phyloP scores from a whole-genome alignment of 2,113 vertebrate genomes.

The Clarias macrocephalus region DNA sequence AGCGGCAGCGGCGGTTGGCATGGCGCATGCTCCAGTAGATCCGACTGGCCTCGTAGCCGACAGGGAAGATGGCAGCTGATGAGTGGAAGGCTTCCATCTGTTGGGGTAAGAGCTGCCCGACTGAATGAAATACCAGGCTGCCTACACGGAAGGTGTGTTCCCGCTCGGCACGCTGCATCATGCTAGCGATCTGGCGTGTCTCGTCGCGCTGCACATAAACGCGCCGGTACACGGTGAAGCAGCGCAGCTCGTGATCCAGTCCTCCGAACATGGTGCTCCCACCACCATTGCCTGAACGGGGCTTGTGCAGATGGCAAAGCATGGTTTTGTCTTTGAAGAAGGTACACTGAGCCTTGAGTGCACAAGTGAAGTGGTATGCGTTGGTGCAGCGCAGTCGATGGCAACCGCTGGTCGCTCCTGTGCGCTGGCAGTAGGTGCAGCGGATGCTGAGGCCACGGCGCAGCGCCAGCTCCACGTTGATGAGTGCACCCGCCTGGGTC shows the following conservation, averaged over 20 bases:
- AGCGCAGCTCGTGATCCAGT: conserved; percentile 84
- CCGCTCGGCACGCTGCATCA: conserved; percentile 88
- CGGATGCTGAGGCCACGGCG: conserved; percentile 86
- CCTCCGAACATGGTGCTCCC: conserved; percentile 44
- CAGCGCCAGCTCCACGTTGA: conserved; percentile 92
- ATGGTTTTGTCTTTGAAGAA: conserved; percentile 99
- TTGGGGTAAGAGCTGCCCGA: conserved; percentile 90
- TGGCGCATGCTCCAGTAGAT: conserved; percentile 95
- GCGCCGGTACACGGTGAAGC: conserved; percentile 91
- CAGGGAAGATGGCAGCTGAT: conserved; percentile 83
- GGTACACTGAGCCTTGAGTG: conserved; percentile 92
- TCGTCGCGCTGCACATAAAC: conserved; percentile 94
- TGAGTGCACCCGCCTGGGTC: conserved; percentile 96
- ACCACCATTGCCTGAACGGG: conserved; percentile 65
- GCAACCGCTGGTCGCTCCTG: conserved; percentile 91
- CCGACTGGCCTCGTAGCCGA: conserved; percentile 91
- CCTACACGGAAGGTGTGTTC: conserved; percentile 95
- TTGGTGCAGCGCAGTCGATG: conserved; percentile 95
- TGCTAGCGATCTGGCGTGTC: conserved; percentile 89
- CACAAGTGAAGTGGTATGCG: conserved; percentile 97
- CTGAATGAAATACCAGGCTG: conserved; percentile 86
- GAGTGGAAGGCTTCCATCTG: conserved; percentile 91
- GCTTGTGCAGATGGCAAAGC: conserved; percentile 94
- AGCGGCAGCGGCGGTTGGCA: conserved; percentile 86
- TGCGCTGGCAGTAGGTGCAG: conserved; percentile 90